Evolutionary conservation across 2,888 invertebrate genomes (phyloP), one percentile per base, ranked within the genome.

Genomic region (Drymonia ruficornis): DNA sequence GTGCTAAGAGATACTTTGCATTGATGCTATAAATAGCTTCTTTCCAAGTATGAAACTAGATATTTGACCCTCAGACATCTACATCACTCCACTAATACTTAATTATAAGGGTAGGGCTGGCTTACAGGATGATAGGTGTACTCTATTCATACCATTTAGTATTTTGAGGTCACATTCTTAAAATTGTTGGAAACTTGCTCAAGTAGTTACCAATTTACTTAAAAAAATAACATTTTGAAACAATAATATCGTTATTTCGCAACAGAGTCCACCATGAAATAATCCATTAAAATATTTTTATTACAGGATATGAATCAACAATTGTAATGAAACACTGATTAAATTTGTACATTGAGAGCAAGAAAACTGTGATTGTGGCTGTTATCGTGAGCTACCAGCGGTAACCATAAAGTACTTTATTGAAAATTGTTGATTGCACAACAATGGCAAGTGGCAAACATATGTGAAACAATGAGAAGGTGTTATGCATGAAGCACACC

Each of bases 371-470:
- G 63, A 69, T 69, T 69, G 71, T 68, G 70, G 67, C 51, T 71
- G 80, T 88, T 87, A 88, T 89, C 86, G 72, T 74, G 77, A 76
- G 72, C 76, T 70, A 76, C 74, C 78, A 79, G 61, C 51, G 46
- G 76, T 80, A 84, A 80, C 85, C 85, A 84, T 86, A 89, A 83
- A 82, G 84, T 75, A 81, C 80, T 87, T 88, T 90, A 91, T 91
- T 91, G 90, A 86, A 89, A 89, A 88, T 83, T 83, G 72, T 85
- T 86, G 86, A 89, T 91, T 91, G 81, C 87, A 85, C 86, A 90
- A 91, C 89, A 90, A 89, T 88, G 84, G 83, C 77, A 71, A 79
- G 57, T 70, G 75, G 81, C 78, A 85, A 84, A 85, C 84, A 84
- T 65, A 76, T 76, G 76, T 80, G 74, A 78, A 86, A 86, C 86